phyloP scores from a whole-genome alignment of 2,113 vertebrate species.

The Oncorhynchus masou region DNA sequence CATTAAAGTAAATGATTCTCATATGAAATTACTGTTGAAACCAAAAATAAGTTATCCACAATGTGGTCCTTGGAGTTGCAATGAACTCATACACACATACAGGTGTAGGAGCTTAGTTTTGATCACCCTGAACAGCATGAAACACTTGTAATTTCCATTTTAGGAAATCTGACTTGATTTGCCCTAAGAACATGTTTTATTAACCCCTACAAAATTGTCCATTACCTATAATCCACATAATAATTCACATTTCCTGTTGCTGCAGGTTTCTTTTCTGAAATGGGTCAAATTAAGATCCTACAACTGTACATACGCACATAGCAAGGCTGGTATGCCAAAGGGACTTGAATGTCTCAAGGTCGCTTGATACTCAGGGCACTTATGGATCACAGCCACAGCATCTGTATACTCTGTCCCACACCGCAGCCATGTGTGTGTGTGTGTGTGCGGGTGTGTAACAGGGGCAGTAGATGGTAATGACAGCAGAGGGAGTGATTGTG shows the following conservation, averaged over 20 bases:
- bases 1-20: conserved; percentile 3
- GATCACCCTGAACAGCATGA: too few species aligned
- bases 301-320: neutral
- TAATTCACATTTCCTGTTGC: too few species aligned
- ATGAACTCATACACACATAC: too few species aligned
- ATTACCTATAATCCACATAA: too few species aligned
- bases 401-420: conserved; percentile 61
- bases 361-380: conserved; percentile 65
- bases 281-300: neutral
- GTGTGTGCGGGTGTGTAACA: conserved; percentile 32
- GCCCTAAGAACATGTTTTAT: too few species aligned
- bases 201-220: too few species aligned
- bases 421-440: conserved; percentile 18
- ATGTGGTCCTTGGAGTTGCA: too few species aligned
- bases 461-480: conserved; percentile 73
- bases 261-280: neutral
- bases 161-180: too few species aligned
- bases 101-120: too few species aligned
- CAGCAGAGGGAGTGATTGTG: conserved; percentile 74
- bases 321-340: conserved; percentile 45
- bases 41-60: too few species aligned
- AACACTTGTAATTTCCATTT: too few species aligned
- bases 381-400: conserved; percentile 59
- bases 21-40: too few species aligned
- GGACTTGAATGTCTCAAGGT: conserved; percentile 65